phyloP scores from a whole-genome alignment of 2,797 vertebrate genomes.

The Vireo griseus region DNA sequence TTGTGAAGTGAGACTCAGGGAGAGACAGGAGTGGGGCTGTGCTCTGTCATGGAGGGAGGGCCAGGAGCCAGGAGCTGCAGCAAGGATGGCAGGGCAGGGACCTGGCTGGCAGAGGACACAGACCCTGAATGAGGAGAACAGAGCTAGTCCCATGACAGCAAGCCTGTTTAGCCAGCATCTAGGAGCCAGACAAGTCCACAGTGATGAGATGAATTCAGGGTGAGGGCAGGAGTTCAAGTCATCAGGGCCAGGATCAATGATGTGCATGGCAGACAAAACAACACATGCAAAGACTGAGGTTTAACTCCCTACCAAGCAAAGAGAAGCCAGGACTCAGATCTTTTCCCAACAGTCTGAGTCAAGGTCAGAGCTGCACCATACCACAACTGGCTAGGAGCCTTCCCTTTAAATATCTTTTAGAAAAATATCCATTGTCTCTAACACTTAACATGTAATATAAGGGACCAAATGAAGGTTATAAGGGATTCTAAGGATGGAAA shows the following conservation, averaged over 20 bases:
- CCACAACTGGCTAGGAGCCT: background rate
- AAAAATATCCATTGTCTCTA: background rate
- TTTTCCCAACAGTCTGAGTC: background rate
- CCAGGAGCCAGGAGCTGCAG: rapidly evolving
- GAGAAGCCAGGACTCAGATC: background rate
- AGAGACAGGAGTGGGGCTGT: background rate
- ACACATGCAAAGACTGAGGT: background rate
- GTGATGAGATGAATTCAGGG: rapidly evolving
- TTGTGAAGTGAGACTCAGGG: background rate
- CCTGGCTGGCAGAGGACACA: rapidly evolving
- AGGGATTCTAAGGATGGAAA: background rate
- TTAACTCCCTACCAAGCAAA: rapidly evolving
- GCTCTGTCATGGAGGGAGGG: rapidly evolving
- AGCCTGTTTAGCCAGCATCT: background rate
- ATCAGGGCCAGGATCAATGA: background rate
- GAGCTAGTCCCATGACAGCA: background rate
- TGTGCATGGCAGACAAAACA: background rate
- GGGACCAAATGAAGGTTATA: background rate
- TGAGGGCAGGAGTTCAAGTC: background rate
- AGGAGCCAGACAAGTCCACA: background rate
- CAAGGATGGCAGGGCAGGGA: background rate
- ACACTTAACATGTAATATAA: background rate
- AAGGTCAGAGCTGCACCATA: background rate
- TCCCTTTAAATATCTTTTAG: background rate
- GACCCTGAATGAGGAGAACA: background rate